Evolutionary conservation across 2,888 invertebrate genomes (phyloP), one percentile per base, ranked within the genome.

Genomic region (Meandrusa payeni): DNA sequence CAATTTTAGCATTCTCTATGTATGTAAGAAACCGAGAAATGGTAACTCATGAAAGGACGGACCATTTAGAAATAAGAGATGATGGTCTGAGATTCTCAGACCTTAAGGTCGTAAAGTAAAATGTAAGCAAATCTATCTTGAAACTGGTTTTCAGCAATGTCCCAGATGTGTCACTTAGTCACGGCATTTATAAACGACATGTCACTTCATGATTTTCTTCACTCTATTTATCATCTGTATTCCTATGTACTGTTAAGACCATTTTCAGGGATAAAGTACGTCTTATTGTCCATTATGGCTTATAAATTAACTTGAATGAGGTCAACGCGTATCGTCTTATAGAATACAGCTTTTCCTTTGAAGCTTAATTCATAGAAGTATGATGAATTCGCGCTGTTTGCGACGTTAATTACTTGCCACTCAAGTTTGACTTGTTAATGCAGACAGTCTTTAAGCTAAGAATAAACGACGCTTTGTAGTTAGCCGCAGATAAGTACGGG

Each of bases 341-440:
- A 13, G 7, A 33, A n/a, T 4, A 7, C 3, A 5, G 3, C 5
- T 2, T 24, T 17, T 4, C 33, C 19, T 33, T 31, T 31, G 10
- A 7, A 1, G 4, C 19, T 11, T 5, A 10, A 5, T 17, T 26
- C 10, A 34, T 15, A 34, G 24, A 3, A 17, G 17, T 15, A 26
- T 36, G 26, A 36, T 36, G 17, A 36, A 10, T 36, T 19, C 17
- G 11, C 17, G 13, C 10, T 36, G 26, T 17, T 36, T 17, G 36
- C 36, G 36, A 36, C 26, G 11, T 26, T 36, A 36, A 24, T 36
- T 36, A 36, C 10, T 24, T 36, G 26, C 17, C 36, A 36, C 31
- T 31, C 31, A 31, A 31, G 11, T 31, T 19, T 31, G 10, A 19
- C 9, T 10, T 10, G 11, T 26, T 36, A 3, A 23, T 24, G 15